Evolutionary conservation across 2,888 invertebrate species (phyloP).

Genomic region (Eilema depressum): DNA sequence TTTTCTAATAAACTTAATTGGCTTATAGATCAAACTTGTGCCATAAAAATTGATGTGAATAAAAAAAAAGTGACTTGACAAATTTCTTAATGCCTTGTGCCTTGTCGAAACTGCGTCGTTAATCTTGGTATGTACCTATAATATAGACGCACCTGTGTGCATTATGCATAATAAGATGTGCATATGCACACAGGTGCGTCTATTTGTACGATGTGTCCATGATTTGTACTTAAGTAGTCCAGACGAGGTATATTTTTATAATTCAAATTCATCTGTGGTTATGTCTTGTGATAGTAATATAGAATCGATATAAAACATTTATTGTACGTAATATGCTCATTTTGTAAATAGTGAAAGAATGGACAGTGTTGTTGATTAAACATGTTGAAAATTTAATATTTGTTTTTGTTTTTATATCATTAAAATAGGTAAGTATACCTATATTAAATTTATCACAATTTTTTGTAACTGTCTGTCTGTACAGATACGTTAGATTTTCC

Average conservation of each 20-base stretch:
- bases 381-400: conserved; percentile 42
- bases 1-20: neutral
- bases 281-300: conserved; percentile 7
- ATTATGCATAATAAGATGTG: too few relatives aligned
- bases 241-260: neutral
- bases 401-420: conserved; percentile 7
- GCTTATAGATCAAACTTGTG: conserved; percentile 2
- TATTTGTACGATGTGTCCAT: neutral
- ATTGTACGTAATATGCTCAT: conserved; percentile 46
- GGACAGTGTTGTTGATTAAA: conserved; percentile 53
- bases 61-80: neutral
- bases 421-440: too few relatives aligned
- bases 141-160: neutral
- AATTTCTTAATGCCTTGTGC: conserved; percentile 1
- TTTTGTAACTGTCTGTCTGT: too few relatives aligned
- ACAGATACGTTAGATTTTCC: too few relatives aligned
- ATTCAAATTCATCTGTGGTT: neutral
- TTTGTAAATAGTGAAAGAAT: conserved; percentile 51
- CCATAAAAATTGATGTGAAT: neutral
- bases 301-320: conserved; percentile 20
- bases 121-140: neutral
- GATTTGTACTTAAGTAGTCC: neutral
- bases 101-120: neutral
- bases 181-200: too few relatives aligned
- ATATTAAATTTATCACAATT: too few relatives aligned